Base-by-base conservation (phyloP, 2,888 invertebrate species). In the Agrypnus murinus region DNA sequence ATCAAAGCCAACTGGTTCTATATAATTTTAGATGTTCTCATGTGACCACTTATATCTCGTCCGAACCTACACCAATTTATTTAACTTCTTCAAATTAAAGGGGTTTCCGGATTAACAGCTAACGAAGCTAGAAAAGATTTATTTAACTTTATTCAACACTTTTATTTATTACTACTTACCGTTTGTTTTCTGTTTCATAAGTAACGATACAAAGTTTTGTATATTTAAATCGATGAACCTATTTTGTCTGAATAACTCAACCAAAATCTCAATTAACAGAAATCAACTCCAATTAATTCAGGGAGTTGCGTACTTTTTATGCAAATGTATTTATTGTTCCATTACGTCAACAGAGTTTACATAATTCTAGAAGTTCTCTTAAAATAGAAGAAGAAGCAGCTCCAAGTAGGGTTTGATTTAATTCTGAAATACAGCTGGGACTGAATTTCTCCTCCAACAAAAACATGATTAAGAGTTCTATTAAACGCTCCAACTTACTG, bases 401-500 rank as follows among this genome's bases (percentile, higher is more conserved):
- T 12, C 32, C 10, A 32, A 31, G n/a, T 32, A 31, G 53, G 14
- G 32, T 6, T 19, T 34, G 53, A 53, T 53, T 53, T 34, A 53
- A 53, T 53, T 32, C 15, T 1, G 31, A 15, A 17, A 36, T 57
- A 36, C 17, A 36, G 36, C 36, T 25, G 57, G 38, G 12, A 40
- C 57, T 19, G 12, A 57, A 40, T 40, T 57, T 38, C 19, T 25
- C 25, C 19, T 10, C 48, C 12, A 36, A 57, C 57, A 57, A 57
- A 57, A 57, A 57, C 57, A 57, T 57, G 57, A 57, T 57, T 57
- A 57, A 57, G 38, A 36, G 57, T 40, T 57, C 40, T 36, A 32
- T 32, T 55, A 55, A 57, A 40, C 19, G 17, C 38, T 57, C 57
- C 40, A 34, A 57, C 38, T 34, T 55, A 55, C 55, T 36, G 57